phyloP scores from a whole-genome alignment of 2,797 vertebrate species.

The Lagocephalus sceleratus region DNA sequence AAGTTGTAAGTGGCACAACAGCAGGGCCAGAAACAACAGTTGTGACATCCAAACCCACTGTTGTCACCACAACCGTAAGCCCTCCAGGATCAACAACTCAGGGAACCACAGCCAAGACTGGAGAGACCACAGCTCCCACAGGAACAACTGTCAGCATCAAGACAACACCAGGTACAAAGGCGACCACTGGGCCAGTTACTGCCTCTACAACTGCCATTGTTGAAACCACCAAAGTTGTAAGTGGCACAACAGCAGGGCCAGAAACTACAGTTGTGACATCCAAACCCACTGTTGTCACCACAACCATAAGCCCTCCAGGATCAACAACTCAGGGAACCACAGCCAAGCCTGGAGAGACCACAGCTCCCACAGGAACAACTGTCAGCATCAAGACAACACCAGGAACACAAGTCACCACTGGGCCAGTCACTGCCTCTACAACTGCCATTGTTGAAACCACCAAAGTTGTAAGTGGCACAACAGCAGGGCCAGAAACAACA shows the following conservation, averaged over 20 bases:
- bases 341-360: too few relatives aligned
- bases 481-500: too few relatives aligned
- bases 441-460: too few relatives aligned
- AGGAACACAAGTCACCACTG: too few relatives aligned
- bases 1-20: too few relatives aligned
- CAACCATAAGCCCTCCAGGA: too few relatives aligned
- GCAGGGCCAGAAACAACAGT: neutral
- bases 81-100: neutral
- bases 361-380: too few relatives aligned
- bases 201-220: neutral
- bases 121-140: neutral
- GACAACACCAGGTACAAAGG: neutral
- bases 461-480: too few relatives aligned
- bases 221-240: neutral
- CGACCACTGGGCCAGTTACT: neutral
- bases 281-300: too few relatives aligned
- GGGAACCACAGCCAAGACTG: neutral
- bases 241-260: neutral
- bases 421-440: too few relatives aligned
- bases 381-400: too few relatives aligned
- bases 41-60: neutral
- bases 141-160: neutral
- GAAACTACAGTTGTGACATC: neutral
- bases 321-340: too few relatives aligned
- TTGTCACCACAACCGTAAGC: neutral